These are phyloP conservation scores for Dicyrtoma fusca DNA, from an alignment of 2,888 invertebrate genomes.

Conservation along the genomic window DNA sequence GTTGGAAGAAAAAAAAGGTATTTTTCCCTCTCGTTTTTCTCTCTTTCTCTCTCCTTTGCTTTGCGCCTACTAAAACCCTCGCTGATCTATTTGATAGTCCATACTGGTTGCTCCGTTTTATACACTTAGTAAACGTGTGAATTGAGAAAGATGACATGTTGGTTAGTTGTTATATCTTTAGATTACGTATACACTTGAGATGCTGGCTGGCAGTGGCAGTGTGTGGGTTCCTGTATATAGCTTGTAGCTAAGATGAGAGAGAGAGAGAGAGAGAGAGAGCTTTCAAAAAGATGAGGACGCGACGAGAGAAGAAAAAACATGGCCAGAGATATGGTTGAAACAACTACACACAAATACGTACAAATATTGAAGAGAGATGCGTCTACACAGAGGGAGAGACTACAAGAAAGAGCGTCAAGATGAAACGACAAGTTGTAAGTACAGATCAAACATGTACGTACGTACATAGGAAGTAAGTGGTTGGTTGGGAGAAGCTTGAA, in stretches of 20 bases:
- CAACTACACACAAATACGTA: too few relatives aligned
- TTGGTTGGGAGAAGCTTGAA: background rate
- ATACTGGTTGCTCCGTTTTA: background rate
- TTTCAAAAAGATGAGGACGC: too few relatives aligned
- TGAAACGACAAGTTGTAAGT: slow-evolving; percentile 20
- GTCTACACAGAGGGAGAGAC: background rate
- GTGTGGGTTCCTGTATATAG: background rate
- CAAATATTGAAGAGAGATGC: too few relatives aligned
- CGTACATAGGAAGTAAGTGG: background rate
- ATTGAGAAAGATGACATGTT: slow-evolving; percentile 5
- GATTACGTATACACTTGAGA: too few relatives aligned
- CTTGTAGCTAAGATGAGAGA: background rate
- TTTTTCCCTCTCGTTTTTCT: slow-evolving; percentile 5
- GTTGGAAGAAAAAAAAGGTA: background rate
- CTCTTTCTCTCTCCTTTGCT: background rate
- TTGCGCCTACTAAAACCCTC: too few relatives aligned
- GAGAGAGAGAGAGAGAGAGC: background rate
- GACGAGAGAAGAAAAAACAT: background rate
- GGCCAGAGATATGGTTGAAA: background rate
- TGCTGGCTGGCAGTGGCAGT: too few relatives aligned
- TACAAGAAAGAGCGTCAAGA: background rate
- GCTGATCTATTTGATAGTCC: too few relatives aligned
- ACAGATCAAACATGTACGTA: background rate
- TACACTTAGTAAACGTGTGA: slow-evolving; percentile 4
- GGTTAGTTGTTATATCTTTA: background rate